Evolutionary conservation across 2,888 invertebrate genomes (phyloP), one percentile per base, ranked within the genome.

Genomic region (Eurois occulta): DNA sequence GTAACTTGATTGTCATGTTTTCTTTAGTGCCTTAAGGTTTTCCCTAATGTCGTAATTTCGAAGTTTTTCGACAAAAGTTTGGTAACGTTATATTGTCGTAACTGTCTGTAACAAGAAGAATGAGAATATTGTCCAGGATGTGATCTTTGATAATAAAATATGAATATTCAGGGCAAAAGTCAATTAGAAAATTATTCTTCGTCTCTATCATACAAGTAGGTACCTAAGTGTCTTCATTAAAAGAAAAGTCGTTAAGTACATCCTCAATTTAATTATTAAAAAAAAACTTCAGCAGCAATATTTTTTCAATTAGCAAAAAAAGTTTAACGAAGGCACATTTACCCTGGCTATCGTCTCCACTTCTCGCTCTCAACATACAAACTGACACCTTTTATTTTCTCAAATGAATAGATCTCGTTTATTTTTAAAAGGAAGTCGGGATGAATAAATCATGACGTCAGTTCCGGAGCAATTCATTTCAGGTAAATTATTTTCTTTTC

Each of bases 361-460:
- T 60, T 18, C 58, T 60, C 28, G 24, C 71, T 58, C 64, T 46
- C 48, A 71, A 68, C 70, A 82, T 74, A 82, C 84, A 83, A 81
- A 85, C 88, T 86, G 90, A 89, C 91, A 91, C 87, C 87, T 90
- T 88, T 90, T 84, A 87, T 84, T 86, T 88, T 84, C 79, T 75
- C 77, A 89, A 88, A 90, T 91, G 90, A 91, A 91, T 90, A 89
- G 91, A 85, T 86, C 90, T 91, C 91, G 88, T 93, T 91, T 91
- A 92, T 88, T 88, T 89, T 83, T 85, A 90, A 90, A 28, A 86
- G 87, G 90, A 91, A 89, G 86, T 87, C 81, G 81, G 82, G 66
- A 89, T 91, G 91, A 92, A 93, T 92, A 90, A 92, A 90, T 91
- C 91, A 92, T 91, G 91, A 84, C 91, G 88, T 90, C 89, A 90